Percentiles rank a stretch among this genome's conserved stretches.
Evolutionary conservation across 2,113 vertebrate genomes (phyloP).

Genomic region (Cyanoramphus novaezelandiae): DNA sequence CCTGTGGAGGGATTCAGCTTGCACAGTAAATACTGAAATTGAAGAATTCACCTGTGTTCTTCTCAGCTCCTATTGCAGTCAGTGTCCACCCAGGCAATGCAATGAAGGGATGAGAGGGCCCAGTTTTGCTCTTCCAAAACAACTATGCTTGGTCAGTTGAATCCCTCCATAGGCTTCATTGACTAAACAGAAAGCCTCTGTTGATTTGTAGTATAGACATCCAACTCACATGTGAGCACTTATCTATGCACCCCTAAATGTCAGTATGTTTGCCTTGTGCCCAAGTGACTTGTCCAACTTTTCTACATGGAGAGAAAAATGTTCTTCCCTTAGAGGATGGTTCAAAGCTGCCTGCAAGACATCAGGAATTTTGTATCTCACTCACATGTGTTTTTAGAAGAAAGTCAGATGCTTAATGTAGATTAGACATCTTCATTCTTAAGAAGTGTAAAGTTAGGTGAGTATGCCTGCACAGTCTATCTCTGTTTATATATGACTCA

Average conservation of each 20-base stretch:
- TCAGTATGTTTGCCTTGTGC: neutral
- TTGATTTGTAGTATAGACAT: neutral
- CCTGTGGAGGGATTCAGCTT: neutral
- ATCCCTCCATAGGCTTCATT: neutral
- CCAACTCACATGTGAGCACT: neutral
- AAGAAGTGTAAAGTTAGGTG: neutral
- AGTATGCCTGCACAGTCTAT: neutral
- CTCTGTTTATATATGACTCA: neutral
- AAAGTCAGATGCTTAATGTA: neutral
- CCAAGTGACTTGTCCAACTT: neutral
- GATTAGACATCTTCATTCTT: slow-evolving; percentile 2
- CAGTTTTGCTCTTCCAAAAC: neutral
- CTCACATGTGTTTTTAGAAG: neutral
- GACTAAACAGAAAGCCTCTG: neutral
- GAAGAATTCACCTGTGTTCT: rapidly evolving
- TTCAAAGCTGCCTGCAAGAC: neutral
- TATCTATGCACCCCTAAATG: neutral
- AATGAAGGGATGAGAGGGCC: neutral
- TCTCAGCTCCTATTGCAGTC: neutral
- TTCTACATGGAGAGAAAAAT: neutral
- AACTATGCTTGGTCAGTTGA: neutral
- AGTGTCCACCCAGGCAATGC: neutral
- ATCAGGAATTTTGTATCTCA: neutral
- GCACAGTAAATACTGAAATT: neutral
- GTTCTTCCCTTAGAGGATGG: neutral